Evolutionary conservation across 2,888 invertebrate species (phyloP).

Genomic region (Lithophane leautieri): DNA sequence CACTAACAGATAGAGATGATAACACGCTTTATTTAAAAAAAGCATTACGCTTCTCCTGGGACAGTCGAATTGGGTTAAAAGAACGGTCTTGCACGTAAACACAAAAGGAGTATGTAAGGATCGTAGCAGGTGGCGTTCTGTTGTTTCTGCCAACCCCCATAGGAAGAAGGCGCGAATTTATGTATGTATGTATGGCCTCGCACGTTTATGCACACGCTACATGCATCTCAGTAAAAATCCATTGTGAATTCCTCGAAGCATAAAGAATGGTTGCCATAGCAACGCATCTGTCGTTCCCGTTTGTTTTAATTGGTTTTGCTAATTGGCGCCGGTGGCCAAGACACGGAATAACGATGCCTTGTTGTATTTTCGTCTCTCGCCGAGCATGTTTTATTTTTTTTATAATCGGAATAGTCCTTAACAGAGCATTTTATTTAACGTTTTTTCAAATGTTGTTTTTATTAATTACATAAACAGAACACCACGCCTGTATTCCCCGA

Average conservation of each 20-base stretch:
- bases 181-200: background rate
- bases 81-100: background rate
- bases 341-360: constrained; percentile 50
- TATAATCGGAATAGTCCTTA: constrained; percentile 4
- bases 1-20: background rate
- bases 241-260: constrained; percentile 9
- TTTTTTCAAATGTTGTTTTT: background rate
- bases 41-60: background rate
- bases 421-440: background rate
- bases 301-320: constrained; percentile 69
- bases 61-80: background rate
- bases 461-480: background rate
- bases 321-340: constrained; percentile 64
- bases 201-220: background rate
- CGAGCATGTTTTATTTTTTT: constrained; percentile 32
- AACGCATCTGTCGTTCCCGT: constrained; percentile 47
- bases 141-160: too few species aligned
- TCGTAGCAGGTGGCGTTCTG: too few species aligned
- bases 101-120: too few species aligned
- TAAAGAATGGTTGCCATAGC: constrained; percentile 40
- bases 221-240: constrained; percentile 10
- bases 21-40: background rate
- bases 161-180: too few species aligned
- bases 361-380: constrained; percentile 46
- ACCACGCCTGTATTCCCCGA: background rate